Percentiles rank a stretch among this genome's conserved stretches.
phyloP scores from a whole-genome alignment of 2,888 invertebrate genomes.

The Sesia bembeciformis region DNA sequence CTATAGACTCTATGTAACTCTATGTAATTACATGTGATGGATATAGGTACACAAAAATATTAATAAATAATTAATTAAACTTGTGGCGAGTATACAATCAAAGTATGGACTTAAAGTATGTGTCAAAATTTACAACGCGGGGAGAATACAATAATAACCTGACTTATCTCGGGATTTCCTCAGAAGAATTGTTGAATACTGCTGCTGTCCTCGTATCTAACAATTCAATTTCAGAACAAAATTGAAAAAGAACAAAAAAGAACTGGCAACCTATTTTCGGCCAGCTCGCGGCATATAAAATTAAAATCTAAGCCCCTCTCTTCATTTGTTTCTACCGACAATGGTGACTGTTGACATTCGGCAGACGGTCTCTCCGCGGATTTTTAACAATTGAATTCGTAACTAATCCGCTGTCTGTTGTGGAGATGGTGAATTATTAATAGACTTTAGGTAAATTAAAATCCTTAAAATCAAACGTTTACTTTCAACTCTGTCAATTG shows the following conservation, averaged over 20 bases:
- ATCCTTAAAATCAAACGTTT: too few relatives aligned
- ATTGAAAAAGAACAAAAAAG: neutral
- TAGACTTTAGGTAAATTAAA: too few relatives aligned
- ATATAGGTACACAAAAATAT: neutral
- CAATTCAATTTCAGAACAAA: too few relatives aligned
- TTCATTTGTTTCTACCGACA: slow-evolving; percentile 5
- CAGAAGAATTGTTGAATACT: too few relatives aligned
- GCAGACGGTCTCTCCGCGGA: slow-evolving; percentile 21
- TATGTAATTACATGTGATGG: neutral
- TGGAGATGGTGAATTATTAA: slow-evolving; percentile 31
- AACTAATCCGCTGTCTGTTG: slow-evolving; percentile 48
- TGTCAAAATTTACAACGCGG: too few relatives aligned
- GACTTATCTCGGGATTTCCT: too few relatives aligned
- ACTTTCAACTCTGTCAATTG: too few relatives aligned
- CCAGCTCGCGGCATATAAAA: slow-evolving; percentile 5
- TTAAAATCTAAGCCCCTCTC: slow-evolving; percentile 5
- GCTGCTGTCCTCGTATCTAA: too few relatives aligned
- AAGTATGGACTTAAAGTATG: too few relatives aligned
- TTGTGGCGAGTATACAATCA: too few relatives aligned
- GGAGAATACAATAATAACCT: too few relatives aligned
- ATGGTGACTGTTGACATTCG: slow-evolving; percentile 17
- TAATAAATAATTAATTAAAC: too few relatives aligned
- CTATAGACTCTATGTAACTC: neutral
- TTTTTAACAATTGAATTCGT: slow-evolving; percentile 65
- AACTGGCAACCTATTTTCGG: neutral